Evolutionary conservation across 1,140 invertebrate species (phyloP).

Genomic region (Lineus longissimus): DNA sequence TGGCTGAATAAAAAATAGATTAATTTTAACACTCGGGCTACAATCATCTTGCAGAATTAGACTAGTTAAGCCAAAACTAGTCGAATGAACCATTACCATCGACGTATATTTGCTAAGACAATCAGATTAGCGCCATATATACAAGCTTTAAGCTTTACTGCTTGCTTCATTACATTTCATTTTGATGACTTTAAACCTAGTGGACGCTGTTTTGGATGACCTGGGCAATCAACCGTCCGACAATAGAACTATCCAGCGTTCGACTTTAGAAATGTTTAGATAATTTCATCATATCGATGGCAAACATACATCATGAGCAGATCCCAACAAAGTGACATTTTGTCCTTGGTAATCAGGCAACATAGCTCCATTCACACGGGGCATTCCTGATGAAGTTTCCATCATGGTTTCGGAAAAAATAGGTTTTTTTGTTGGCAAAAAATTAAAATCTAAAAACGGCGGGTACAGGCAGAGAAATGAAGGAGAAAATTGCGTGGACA

Average conservation of each 20-base stretch:
- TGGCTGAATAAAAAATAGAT: background rate
- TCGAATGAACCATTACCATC: no score
- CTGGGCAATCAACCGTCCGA: background rate
- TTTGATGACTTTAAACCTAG: no score
- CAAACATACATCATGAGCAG: background rate
- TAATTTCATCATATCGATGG: background rate
- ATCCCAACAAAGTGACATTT: background rate
- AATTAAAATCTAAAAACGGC: no score
- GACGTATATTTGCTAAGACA: no score
- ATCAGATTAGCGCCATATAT: no score
- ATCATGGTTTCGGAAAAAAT: no score
- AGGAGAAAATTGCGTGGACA: no score
- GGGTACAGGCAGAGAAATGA: no score
- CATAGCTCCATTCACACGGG: background rate
- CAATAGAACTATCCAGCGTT: background rate
- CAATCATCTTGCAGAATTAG: background rate
- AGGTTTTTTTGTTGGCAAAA: no score
- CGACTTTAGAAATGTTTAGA: background rate
- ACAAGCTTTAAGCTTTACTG: no score
- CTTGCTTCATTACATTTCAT: no score
- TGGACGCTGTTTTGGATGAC: background rate
- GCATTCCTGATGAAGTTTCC: background rate
- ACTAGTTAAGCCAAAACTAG: no score
- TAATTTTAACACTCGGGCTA: background rate
- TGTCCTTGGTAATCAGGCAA: background rate